phyloP scores from a whole-genome alignment of 2,888 invertebrate genomes.

The Cactoblastis cactorum region DNA sequence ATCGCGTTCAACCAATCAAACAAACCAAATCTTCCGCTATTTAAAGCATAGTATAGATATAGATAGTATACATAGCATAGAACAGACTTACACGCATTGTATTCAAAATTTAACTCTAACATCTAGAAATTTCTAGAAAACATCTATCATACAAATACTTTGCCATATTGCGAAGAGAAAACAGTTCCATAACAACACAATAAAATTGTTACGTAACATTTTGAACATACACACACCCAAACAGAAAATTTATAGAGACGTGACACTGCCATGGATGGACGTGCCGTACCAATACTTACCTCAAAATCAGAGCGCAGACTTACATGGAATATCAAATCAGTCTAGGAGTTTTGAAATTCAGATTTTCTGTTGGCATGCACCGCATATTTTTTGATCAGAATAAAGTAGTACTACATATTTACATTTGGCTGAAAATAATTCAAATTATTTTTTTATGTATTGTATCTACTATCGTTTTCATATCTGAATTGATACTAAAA shows the following conservation, averaged over 20 bases:
- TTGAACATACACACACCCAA: conserved; percentile 13
- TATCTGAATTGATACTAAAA: no score
- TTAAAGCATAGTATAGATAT: no score
- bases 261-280: conserved; percentile 36
- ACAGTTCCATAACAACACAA: neutral
- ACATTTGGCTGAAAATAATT: no score
- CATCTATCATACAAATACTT: neutral
- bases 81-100: no score
- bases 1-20: no score
- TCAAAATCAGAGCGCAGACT: conserved; percentile 49
- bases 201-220: conserved; percentile 3
- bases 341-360: conserved; percentile 28
- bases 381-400: conserved; percentile 9
- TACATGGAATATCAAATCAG: conserved; percentile 59
- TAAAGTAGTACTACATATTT: no score
- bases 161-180: neutral
- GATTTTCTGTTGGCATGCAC: conserved; percentile 23
- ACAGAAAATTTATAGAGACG: conserved; percentile 42
- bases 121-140: neutral
- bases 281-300: conserved; percentile 56
- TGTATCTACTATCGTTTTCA: no score
- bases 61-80: no score
- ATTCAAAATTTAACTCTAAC: neutral
- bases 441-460: no score
- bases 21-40: no score